Percentiles rank a stretch among this genome's conserved stretches.
phyloP scores from a whole-genome alignment of 2,888 invertebrate genomes.

The Limnephilus auricula region DNA sequence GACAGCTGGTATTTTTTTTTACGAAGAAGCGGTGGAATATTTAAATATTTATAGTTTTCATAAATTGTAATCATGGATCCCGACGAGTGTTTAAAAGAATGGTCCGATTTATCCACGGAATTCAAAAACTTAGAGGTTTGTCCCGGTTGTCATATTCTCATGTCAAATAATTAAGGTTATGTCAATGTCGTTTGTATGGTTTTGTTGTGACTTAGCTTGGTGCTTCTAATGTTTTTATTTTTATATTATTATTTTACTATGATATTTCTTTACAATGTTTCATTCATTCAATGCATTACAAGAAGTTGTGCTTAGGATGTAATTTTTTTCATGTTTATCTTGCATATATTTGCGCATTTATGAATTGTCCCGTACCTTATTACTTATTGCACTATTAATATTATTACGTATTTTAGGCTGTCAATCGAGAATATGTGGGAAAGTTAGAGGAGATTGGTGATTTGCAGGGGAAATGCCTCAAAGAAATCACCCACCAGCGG shows the following conservation, averaged over 20 bases:
- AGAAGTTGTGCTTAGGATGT: background rate
- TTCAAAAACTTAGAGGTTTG: slow-evolving; percentile 89
- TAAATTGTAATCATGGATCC: slow-evolving; percentile 75
- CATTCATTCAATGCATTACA: background rate
- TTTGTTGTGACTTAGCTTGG: no score
- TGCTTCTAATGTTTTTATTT: slow-evolving; percentile 14
- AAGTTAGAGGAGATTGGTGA: slow-evolving; percentile 91
- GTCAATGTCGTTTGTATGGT: background rate
- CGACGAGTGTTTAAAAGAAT: slow-evolving; percentile 84
- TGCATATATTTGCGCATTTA: background rate
- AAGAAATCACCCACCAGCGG: slow-evolving; percentile 93
- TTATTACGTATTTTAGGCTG: slow-evolving; percentile 76
- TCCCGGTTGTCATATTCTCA: slow-evolving; percentile 44
- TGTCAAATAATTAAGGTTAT: slow-evolving; percentile 66
- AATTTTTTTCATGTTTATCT: slow-evolving; percentile 30
- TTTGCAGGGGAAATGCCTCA: slow-evolving; percentile 91
- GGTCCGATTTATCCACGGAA: slow-evolving; percentile 87
- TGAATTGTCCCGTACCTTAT: background rate
- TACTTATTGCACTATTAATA: slow-evolving; percentile 48
- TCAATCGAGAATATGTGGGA: slow-evolving; percentile 90
- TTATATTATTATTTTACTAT: slow-evolving; percentile 50
- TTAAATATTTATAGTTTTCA: background rate
- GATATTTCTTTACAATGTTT: background rate
- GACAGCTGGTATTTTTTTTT: slow-evolving; percentile 35
- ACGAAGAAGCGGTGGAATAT: background rate